Base-by-base conservation (phyloP, 2,797 vertebrate genomes). In the Diceros bicornis region DNA sequence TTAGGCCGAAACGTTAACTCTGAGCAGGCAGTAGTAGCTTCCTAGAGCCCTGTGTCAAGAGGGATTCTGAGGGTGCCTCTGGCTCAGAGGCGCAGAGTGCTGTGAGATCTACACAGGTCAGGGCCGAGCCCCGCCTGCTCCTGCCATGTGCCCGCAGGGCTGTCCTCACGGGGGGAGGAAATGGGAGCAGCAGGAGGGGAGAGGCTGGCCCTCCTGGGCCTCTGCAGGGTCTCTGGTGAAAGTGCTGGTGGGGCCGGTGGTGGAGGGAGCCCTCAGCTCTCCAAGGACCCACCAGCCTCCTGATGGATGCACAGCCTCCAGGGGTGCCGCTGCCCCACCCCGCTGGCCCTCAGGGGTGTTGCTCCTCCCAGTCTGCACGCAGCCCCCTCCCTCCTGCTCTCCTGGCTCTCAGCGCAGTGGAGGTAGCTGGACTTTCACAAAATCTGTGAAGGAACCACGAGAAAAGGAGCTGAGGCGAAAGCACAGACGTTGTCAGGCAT, bases 71-170 rank as follows among this genome's bases (percentile, higher is more conserved):
- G 47, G 47, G 8, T 29, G 12, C n/a, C 44, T 52, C 21, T 50
- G 77, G 16, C 23, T 37, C 23, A 4, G 25, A 14, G 68, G 90
- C 12, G 25, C 52, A 21, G 66, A 52, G 0, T 23, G 44, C 13
- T 7, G 55, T 6, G 41, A 18, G 32, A 2, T 8, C 34, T 5
- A 32, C 66, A 18, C 16, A 1, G 59, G 50, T 7, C 21, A 8
- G 10, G 52, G 34, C n/a, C n/a, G 41, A 59, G 20, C 52, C 25
- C 62, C 2, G 18, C 50, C 55, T 29, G 27, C 13, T 16, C 44
- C 7, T 41, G 41, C 11, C 2, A 1, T 7, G 7, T 41, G 57
- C 52, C 6, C 7, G 4, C 21, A 8, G 10, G 52, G 34, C n/a
- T 52, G 41, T 37, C 64, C 41, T 27, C n/a, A 2, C 37, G 41